Evolutionary conservation across 92 coral and sea anemone species (phyloP).

Genomic region (Paramuricea clavata): DNA sequence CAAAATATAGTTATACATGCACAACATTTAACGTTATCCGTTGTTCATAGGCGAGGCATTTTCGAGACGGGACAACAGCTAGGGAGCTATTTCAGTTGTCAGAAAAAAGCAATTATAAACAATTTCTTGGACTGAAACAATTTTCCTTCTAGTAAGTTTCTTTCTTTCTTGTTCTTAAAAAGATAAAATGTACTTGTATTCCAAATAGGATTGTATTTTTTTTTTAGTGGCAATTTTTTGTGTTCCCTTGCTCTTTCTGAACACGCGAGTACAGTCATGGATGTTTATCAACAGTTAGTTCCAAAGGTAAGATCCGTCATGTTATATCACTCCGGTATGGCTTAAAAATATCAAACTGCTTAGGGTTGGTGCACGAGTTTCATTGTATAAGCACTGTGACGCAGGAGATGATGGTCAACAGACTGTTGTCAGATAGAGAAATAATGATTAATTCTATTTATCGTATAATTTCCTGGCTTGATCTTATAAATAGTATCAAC

Average conservation of each 20-base stretch:
- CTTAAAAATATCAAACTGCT: too few relatives aligned
- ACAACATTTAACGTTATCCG: neutral
- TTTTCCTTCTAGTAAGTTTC: slow-evolving; percentile 80
- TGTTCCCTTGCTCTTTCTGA: slow-evolving; percentile 46
- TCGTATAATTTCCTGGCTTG: too few relatives aligned
- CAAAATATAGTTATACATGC: neutral
- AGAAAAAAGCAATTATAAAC: slow-evolving; percentile 53
- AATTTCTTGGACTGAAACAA: slow-evolving; percentile 67
- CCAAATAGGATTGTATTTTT: neutral
- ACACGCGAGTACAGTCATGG: slow-evolving; percentile 37
- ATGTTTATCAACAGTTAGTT: slow-evolving; percentile 34
- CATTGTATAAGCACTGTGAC: too few relatives aligned
- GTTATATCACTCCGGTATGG: too few relatives aligned
- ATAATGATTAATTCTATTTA: too few relatives aligned
- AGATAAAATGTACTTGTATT: neutral
- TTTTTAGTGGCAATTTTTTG: slow-evolving; percentile 30
- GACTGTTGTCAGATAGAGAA: too few relatives aligned
- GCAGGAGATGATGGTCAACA: too few relatives aligned
- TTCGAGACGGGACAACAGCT: slow-evolving; percentile 72
- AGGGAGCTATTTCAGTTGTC: slow-evolving; percentile 72
- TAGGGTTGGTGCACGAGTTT: too few relatives aligned
- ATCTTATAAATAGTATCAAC: too few relatives aligned
- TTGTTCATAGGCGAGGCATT: slow-evolving; percentile 67
- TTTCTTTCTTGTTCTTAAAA: neutral
- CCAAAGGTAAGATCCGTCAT: slow-evolving; percentile 48